These are phyloP conservation scores for Torymus aiolomorphi DNA, from an alignment of 2,888 invertebrate species.

Conservation along the genomic window DNA sequence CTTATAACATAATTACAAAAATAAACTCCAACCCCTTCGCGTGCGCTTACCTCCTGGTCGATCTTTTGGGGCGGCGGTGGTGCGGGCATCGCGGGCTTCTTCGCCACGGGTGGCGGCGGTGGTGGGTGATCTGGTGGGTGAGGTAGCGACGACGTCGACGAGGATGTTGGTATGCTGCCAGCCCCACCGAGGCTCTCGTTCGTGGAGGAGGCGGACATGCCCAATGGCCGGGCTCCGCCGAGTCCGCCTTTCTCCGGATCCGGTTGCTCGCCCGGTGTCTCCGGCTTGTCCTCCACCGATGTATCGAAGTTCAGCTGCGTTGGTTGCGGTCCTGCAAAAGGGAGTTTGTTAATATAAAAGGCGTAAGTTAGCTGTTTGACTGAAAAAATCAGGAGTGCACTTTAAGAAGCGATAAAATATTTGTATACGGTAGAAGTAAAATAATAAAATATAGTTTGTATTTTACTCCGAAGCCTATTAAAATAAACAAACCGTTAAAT, in stretches of 20 bases:
- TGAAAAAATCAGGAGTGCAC: no score
- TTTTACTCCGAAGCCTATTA: no score
- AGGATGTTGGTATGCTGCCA: constrained; percentile 60
- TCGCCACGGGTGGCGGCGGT: constrained; percentile 77
- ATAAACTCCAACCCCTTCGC: no score
- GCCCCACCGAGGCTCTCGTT: constrained; percentile 3
- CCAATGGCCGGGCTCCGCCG: constrained; percentile 87
- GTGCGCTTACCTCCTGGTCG: constrained; percentile 79
- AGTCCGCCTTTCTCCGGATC: constrained; percentile 86
- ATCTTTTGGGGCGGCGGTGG: constrained; percentile 80
- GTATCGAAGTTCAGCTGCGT: constrained; percentile 78
- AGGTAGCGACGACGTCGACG: constrained; percentile 62
- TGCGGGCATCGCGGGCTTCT: constrained; percentile 77
- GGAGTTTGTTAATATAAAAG: not conserved
- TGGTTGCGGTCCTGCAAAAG: constrained; percentile 76
- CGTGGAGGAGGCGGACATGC: constrained; percentile 77
- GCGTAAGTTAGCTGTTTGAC: no score
- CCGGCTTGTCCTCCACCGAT: constrained; percentile 80
- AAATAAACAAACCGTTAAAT: not conserved
- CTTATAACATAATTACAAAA: not conserved
- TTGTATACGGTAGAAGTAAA: no score
- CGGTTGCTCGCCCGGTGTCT: constrained; percentile 87
- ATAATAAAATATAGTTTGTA: no score
- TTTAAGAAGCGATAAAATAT: no score
- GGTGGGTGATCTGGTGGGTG: constrained; percentile 74